These are phyloP conservation scores for Formica aserva DNA, from an alignment of 2,888 invertebrate genomes.

Conservation along the genomic window DNA sequence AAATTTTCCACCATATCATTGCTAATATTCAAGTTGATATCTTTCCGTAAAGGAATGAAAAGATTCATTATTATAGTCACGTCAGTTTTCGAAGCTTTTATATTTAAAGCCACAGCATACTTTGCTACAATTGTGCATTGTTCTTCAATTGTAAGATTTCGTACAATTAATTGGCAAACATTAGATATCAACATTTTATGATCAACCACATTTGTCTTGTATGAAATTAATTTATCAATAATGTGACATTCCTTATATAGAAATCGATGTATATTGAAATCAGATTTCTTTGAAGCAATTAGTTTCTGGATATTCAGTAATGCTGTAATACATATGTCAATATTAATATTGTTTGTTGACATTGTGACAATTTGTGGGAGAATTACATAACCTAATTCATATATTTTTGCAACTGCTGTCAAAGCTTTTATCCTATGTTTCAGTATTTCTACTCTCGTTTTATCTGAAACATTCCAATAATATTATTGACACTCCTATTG, in stretches of 20 bases:
- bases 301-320: constrained; percentile 78
- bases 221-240: constrained; percentile 84
- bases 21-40: constrained; percentile 81
- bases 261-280: constrained; percentile 83
- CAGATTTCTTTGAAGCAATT: constrained; percentile 75
- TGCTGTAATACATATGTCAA: constrained; percentile 71
- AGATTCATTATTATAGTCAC: constrained; percentile 87
- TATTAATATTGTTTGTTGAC: constrained; percentile 58
- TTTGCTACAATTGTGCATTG: constrained; percentile 86
- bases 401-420: constrained; percentile 74
- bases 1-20: constrained; percentile 85
- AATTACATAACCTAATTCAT: constrained; percentile 74
- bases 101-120: constrained; percentile 83
- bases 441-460: constrained; percentile 57
- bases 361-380: constrained; percentile 77
- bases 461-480: constrained; percentile 72
- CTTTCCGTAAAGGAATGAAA: constrained; percentile 86
- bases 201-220: constrained; percentile 71
- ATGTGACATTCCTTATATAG: constrained; percentile 85
- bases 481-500: neutral
- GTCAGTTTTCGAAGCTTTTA: constrained; percentile 81
- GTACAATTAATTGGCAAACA: constrained; percentile 86
- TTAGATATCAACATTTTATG: constrained; percentile 84
- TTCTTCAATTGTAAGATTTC: constrained; percentile 84
- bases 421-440: constrained; percentile 77